These are phyloP conservation scores for Drosophila prolongata DNA, from an alignment of 2,888 invertebrate genomes.

Conservation along the genomic window DNA sequence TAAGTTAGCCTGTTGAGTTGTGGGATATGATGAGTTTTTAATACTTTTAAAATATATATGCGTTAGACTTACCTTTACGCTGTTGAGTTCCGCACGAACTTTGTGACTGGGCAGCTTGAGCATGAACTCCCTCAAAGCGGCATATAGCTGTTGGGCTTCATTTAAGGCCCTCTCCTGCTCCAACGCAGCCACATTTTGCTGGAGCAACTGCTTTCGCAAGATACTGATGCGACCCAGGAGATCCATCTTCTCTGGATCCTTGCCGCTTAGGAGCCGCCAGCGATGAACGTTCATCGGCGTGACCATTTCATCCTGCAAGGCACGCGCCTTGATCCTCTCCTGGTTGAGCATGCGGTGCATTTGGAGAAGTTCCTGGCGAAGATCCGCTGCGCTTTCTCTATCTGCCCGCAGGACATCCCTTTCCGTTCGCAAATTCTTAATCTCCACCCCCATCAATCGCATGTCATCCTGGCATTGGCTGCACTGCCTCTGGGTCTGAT, in stretches of 20 bases:
- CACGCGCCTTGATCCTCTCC: conserved; percentile 93
- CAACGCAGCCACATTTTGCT: conserved; percentile 78
- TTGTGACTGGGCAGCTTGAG: conserved; percentile 83
- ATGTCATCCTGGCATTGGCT: conserved; percentile 93
- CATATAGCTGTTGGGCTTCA: conserved; percentile 82
- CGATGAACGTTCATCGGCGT: conserved; percentile 96
- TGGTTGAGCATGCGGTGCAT: conserved; percentile 92
- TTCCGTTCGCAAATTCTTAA: conserved; percentile 91
- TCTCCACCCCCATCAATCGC: conserved; percentile 92
- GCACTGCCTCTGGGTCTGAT: conserved; percentile 90
- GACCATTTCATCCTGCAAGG: conserved; percentile 94
- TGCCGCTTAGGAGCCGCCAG: conserved; percentile 95
- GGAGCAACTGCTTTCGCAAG: conserved; percentile 85
- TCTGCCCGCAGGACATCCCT: conserved; percentile 89
- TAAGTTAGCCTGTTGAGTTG: conserved; percentile 70
- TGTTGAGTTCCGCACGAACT: conserved; percentile 82
- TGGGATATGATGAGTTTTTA: neutral
- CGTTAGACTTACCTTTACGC: conserved; percentile 74
- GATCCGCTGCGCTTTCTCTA: conserved; percentile 92
- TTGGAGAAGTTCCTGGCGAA: conserved; percentile 89
- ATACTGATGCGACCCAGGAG: conserved; percentile 93
- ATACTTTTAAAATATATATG: too few species aligned
- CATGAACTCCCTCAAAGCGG: conserved; percentile 83
- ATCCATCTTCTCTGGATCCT: conserved; percentile 93
- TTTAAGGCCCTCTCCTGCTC: conserved; percentile 81